A percentile compares a stretch with the other conserved stretches of the same genome.
Evolutionary conservation across 2,113 vertebrate genomes (phyloP).

Genomic region (Neolamprologus fasciatus): DNA sequence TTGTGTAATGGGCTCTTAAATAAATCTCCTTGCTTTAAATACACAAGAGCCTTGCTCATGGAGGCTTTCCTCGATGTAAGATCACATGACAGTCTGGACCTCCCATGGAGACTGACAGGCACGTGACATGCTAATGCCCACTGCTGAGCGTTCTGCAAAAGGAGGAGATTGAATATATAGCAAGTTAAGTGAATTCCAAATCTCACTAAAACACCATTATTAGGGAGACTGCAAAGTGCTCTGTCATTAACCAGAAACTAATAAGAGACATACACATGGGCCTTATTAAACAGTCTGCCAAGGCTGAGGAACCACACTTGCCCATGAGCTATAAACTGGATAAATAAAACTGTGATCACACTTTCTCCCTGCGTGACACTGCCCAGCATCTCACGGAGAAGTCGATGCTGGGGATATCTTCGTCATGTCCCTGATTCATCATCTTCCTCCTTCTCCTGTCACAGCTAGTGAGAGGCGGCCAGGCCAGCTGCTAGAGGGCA

Average conservation of each 20-base stretch:
- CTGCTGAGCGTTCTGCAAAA: neutral
- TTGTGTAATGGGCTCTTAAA: constrained; percentile 57
- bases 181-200: neutral
- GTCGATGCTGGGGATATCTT: constrained; percentile 31
- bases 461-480: constrained; percentile 15
- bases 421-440: constrained; percentile 57
- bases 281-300: neutral
- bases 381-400: constrained; percentile 1
- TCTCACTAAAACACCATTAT: neutral
- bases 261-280: neutral
- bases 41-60: constrained; percentile 19
- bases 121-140: neutral
- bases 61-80: constrained; percentile 19
- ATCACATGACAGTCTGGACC: constrained; percentile 26
- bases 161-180: neutral
- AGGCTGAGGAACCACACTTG: neutral
- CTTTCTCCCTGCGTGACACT: constrained; percentile 5
- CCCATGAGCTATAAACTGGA: constrained; percentile 17
- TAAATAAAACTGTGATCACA: constrained; percentile 13
- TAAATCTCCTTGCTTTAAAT: constrained; percentile 63
- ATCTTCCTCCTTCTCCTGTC: constrained; percentile 28
- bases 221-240: neutral
- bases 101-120: neutral
- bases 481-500: constrained; percentile 28
- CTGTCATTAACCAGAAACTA: neutral